A percentile compares a stretch with the other conserved stretches of the same genome.
Conservation (phyloP, 2,888 invertebrate species). For the Torymus tubicola region DNA sequence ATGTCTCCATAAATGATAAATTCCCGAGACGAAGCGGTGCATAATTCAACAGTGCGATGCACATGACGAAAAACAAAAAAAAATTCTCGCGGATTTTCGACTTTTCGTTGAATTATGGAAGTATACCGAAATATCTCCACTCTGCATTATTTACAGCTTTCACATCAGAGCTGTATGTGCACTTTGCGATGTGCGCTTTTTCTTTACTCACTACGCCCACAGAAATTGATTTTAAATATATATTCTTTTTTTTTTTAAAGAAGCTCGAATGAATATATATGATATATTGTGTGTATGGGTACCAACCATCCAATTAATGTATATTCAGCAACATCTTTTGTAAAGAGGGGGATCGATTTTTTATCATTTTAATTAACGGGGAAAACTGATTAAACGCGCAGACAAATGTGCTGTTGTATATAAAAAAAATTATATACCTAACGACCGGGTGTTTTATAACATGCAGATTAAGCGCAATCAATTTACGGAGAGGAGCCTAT, state of each 20-base stretch:
- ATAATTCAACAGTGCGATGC: slow-evolving; percentile 34
- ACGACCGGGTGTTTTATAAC: slow-evolving; percentile 7
- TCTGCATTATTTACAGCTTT: slow-evolving; percentile 37
- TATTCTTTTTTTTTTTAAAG: too few relatives aligned
- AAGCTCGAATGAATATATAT: too few relatives aligned
- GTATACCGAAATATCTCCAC: slow-evolving; percentile 20
- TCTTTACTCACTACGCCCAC: too few relatives aligned
- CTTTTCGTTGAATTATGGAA: slow-evolving; percentile 20
- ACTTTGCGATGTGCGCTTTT: too few relatives aligned
- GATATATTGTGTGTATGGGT: too few relatives aligned
- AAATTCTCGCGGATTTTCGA: too few relatives aligned
- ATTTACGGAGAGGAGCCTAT: slow-evolving; percentile 3
- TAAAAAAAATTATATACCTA: slow-evolving; percentile 1
- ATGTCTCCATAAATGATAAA: too few relatives aligned
- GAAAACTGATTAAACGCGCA: background rate
- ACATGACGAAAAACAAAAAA: background rate
- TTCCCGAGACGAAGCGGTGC: background rate
- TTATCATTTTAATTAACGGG: background rate
- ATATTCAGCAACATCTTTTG: background rate
- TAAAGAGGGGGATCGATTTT: background rate
- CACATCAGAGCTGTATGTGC: background rate
- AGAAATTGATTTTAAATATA: too few relatives aligned
- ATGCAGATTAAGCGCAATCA: slow-evolving; percentile 32
- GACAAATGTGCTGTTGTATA: background rate
- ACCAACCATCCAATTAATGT: background rate